Percentiles rank a stretch among this genome's conserved stretches.
Evolutionary conservation across 2,113 vertebrate species (phyloP).

Genomic region (Fregetta grallaria): DNA sequence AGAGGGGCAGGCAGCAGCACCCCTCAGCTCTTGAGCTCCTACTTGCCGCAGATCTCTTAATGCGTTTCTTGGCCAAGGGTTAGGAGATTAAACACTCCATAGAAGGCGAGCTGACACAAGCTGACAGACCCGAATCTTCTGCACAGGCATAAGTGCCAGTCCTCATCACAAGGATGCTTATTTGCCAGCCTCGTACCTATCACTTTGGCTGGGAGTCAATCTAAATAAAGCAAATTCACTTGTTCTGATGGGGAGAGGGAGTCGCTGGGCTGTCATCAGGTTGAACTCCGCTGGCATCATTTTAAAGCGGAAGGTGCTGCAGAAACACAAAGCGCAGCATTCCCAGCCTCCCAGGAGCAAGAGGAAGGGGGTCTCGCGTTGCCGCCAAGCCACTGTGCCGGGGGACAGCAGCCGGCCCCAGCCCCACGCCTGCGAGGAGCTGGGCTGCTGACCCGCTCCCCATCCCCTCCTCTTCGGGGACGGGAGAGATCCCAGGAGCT

Average conservation of each 20-base stretch:
- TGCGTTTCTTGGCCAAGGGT: conserved; percentile 58
- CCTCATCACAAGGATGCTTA: conserved; percentile 56
- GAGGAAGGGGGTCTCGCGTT: not conserved
- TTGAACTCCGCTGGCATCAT: conserved; percentile 19
- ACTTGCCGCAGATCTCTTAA: conserved; percentile 9
- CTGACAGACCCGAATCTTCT: conserved; percentile 55
- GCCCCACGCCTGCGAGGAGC: accelerated
- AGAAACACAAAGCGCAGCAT: not conserved
- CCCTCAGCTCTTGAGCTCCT: not conserved
- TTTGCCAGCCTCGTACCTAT: conserved; percentile 62
- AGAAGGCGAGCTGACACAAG: conserved; percentile 45
- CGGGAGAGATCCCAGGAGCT: not conserved
- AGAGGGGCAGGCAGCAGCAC: not conserved
- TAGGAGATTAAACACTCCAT: conserved; percentile 35
- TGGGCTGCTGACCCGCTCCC: not conserved
- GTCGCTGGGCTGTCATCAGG: conserved; percentile 40
- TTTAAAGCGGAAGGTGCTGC: not conserved
- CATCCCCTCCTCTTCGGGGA: not conserved
- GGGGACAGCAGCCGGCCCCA: not conserved
- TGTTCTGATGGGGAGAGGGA: conserved; percentile 25
- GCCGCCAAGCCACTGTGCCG: not conserved
- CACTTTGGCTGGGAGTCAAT: conserved; percentile 55
- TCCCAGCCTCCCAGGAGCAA: not conserved
- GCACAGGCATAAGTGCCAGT: conserved; percentile 53
- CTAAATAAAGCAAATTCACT: conserved; percentile 52